Evolutionary conservation across 2,888 invertebrate genomes (phyloP).

Genomic region (Drosophila bunnanda): DNA sequence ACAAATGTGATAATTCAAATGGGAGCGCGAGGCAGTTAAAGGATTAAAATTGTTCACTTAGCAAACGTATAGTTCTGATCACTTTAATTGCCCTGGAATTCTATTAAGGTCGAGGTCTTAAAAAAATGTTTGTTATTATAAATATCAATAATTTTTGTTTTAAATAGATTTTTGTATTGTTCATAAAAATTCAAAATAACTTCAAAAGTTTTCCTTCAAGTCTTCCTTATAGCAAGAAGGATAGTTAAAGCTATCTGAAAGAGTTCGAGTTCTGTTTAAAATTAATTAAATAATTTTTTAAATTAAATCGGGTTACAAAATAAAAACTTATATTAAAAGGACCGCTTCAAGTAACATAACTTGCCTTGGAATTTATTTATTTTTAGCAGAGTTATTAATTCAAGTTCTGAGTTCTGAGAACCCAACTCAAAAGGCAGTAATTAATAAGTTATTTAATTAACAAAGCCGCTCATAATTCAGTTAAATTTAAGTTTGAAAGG

Average conservation of each 20-base stretch:
- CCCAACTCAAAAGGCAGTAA: background rate
- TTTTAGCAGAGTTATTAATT: background rate
- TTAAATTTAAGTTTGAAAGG: background rate
- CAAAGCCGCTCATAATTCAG: background rate
- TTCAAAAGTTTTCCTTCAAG: background rate
- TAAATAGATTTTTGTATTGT: background rate
- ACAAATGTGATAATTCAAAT: slow-evolving; percentile 4
- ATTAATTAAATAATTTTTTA: background rate
- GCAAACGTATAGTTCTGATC: background rate
- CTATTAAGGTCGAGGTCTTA: background rate
- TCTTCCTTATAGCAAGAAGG: background rate
- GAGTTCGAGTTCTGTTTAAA: background rate
- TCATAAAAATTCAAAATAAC: background rate
- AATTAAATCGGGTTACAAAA: background rate
- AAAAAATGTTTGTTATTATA: background rate
- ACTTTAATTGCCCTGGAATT: background rate
- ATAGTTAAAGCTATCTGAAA: background rate
- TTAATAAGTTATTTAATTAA: slow-evolving; percentile 10
- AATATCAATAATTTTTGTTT: background rate
- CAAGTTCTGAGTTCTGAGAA: background rate
- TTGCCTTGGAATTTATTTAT: background rate
- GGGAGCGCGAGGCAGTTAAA: background rate
- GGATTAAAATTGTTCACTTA: slow-evolving; percentile 1
- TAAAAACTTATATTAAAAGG: background rate
- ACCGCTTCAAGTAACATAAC: background rate